Percentiles rank a stretch among this genome's conserved stretches.
These are phyloP conservation scores for Anguilla anguilla DNA, from an alignment of 2,797 vertebrate genomes.

Conservation along the genomic window DNA sequence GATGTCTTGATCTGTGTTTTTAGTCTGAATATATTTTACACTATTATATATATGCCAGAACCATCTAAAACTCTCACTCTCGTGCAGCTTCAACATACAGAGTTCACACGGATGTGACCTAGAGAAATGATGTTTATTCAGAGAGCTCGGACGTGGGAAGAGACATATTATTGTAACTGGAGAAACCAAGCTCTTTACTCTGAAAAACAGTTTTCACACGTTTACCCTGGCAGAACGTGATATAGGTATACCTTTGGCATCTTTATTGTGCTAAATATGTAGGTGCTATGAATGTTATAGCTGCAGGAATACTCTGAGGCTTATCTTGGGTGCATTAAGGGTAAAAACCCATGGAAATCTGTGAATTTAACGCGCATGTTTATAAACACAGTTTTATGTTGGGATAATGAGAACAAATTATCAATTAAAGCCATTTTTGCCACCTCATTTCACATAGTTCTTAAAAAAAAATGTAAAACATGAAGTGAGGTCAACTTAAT, in stretches of 20 bases:
- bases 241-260: neutral
- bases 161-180: neutral
- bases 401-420: neutral
- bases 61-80: neutral
- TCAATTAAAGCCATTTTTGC: neutral
- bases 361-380: neutral
- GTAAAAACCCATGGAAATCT: neutral
- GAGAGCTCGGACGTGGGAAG: neutral
- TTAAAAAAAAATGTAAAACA: neutral
- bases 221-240: neutral
- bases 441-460: neutral
- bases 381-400: neutral
- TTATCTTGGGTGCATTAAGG: neutral
- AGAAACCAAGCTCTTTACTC: neutral
- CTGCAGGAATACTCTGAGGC: neutral
- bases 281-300: slow-evolving; percentile 12
- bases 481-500: slow-evolving; percentile 1
- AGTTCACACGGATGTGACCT: neutral
- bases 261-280: neutral
- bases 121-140: neutral
- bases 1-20: slow-evolving; percentile 50
- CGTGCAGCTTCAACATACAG: slow-evolving; percentile 3
- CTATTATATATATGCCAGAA: slow-evolving; percentile 46
- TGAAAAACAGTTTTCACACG: neutral
- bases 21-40: slow-evolving; percentile 40